These are phyloP conservation scores for Morpho achilles DNA, from an alignment of 2,888 invertebrate genomes.

Conservation along the genomic window DNA sequence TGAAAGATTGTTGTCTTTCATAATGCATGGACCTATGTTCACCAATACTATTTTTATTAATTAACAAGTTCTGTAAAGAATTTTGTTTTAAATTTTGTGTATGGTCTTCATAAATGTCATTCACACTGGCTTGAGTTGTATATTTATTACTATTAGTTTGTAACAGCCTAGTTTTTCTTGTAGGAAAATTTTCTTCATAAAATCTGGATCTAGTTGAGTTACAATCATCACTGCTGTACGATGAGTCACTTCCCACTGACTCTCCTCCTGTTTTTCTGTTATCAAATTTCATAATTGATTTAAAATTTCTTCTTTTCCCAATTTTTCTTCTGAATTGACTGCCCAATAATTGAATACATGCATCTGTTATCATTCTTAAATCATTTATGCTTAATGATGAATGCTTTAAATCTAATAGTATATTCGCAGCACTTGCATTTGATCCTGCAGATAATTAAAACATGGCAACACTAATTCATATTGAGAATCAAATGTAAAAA, in stretches of 20 bases:
- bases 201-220: conserved; percentile 41
- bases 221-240: conserved; percentile 56
- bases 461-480: too few relatives aligned
- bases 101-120: conserved; percentile 39
- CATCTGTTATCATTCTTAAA: conserved; percentile 44
- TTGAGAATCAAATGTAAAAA: too few relatives aligned
- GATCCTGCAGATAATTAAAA: conserved; percentile 40
- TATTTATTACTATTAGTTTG: conserved; percentile 25
- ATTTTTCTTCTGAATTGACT: conserved; percentile 39
- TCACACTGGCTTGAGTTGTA: conserved; percentile 36
- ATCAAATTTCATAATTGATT: conserved; percentile 39
- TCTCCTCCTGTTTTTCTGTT: conserved; percentile 46
- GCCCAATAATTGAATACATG: conserved; percentile 44
- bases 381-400: conserved; percentile 49
- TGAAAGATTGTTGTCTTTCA: conserved; percentile 11
- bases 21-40: conserved; percentile 7
- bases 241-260: conserved; percentile 59
- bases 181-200: conserved; percentile 35
- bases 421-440: conserved; percentile 47
- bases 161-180: conserved; percentile 34
- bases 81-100: conserved; percentile 41
- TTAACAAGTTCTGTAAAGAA: conserved; percentile 38
- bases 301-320: conserved; percentile 47
- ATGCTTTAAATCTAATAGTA: conserved; percentile 48
- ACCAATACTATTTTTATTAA: conserved; percentile 24